Evolutionary conservation across 2,113 vertebrate species (phyloP).

Genomic region (Balaeniceps rex): DNA sequence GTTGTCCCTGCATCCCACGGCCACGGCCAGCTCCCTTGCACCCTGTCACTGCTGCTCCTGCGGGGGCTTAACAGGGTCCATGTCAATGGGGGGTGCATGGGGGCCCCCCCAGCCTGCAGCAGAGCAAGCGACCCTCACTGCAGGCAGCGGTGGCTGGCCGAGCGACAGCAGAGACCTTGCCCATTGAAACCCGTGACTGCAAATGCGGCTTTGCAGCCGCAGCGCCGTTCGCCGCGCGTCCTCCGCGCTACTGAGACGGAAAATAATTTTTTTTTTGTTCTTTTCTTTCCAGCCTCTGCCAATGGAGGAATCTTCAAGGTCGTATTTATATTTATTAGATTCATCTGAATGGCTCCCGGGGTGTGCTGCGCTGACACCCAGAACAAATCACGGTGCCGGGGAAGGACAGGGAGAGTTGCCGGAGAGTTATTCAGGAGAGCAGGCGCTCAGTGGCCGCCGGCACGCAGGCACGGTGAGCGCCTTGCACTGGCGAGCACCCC

Average conservation of each 20-base stretch:
- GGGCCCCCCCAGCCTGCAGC: background rate
- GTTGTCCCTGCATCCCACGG: background rate
- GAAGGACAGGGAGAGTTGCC: background rate
- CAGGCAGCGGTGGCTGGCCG: background rate
- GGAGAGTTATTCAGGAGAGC: background rate
- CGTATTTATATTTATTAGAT: background rate
- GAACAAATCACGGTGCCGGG: background rate
- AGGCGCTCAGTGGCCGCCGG: background rate
- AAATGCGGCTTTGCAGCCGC: fast-evolving
- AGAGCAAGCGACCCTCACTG: background rate
- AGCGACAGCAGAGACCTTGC: background rate
- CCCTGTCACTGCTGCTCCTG: background rate
- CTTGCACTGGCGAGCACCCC: background rate
- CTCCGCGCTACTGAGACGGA: background rate
- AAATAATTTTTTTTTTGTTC: background rate
- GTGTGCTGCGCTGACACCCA: background rate
- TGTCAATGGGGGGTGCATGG: background rate
- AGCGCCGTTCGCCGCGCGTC: background rate
- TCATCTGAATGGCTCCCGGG: background rate
- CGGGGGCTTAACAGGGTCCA: background rate
- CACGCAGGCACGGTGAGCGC: background rate
- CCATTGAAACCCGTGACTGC: fast-evolving
- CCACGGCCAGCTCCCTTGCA: background rate
- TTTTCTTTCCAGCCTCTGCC: background rate
- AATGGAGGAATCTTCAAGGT: background rate